Conservation (phyloP, 2,888 invertebrate genomes). For the Scaptomyza parva region DNA sequence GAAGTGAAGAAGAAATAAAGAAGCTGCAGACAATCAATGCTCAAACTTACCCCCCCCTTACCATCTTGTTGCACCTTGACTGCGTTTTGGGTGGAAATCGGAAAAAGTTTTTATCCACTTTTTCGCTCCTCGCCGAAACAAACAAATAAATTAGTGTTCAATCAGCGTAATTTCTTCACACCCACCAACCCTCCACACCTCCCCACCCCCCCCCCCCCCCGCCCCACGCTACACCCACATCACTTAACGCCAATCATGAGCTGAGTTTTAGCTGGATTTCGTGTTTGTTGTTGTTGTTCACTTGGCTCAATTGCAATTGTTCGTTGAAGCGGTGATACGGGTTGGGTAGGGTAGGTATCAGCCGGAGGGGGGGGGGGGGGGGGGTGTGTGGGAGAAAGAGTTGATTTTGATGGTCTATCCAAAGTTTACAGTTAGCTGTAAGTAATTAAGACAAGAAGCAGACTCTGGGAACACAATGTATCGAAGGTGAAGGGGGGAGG, state of each 20-base stretch:
- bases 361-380: too few relatives aligned
- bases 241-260: slow-evolving; percentile 12
- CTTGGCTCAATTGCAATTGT: slow-evolving; percentile 57
- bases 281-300: slow-evolving; percentile 44
- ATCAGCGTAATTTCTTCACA: slow-evolving; percentile 76
- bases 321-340: not conserved
- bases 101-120: slow-evolving; percentile 60
- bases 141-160: slow-evolving; percentile 81
- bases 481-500: too few relatives aligned
- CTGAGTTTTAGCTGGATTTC: slow-evolving; percentile 17
- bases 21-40: slow-evolving; percentile 55
- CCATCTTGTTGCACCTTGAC: slow-evolving; percentile 50
- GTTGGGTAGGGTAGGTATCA: too few relatives aligned
- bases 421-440: slow-evolving; percentile 1
- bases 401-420: too few relatives aligned
- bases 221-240: not conserved
- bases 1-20: slow-evolving; percentile 40
- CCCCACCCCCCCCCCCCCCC: slow-evolving; percentile 14
- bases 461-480: too few relatives aligned
- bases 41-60: not conserved
- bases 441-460: slow-evolving; percentile 64
- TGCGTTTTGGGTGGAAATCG: slow-evolving; percentile 28
- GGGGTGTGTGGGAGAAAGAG: too few relatives aligned
- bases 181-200: slow-evolving; percentile 29
- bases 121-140: slow-evolving; percentile 57